A percentile compares a stretch with the other conserved stretches of the same genome.
Evolutionary conservation across 2,113 vertebrate species (phyloP).

Genomic region (Garra rufa): DNA sequence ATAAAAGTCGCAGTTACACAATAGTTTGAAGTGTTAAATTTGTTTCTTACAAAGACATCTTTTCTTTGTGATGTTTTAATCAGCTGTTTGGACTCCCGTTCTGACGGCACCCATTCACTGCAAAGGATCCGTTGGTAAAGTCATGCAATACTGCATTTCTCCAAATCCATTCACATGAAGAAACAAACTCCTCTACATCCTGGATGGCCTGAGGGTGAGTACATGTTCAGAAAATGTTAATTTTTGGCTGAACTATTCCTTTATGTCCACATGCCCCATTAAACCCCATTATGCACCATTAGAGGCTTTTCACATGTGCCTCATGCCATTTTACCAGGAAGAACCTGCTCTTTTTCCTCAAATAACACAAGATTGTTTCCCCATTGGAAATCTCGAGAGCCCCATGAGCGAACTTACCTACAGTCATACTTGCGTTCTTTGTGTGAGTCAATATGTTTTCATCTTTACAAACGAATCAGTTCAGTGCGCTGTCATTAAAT

Average conservation of each 20-base stretch:
- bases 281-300: background rate
- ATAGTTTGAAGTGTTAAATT: too few relatives aligned
- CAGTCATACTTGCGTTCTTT: background rate
- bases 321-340: conserved; percentile 55
- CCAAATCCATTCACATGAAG: too few relatives aligned
- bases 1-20: too few relatives aligned
- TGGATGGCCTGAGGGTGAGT: too few relatives aligned
- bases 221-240: too few relatives aligned
- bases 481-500: background rate
- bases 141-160: too few relatives aligned
- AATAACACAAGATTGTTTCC: conserved; percentile 59
- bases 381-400: conserved; percentile 61
- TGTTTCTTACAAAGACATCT: too few relatives aligned
- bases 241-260: background rate
- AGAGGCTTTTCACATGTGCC: background rate
- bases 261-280: background rate
- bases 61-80: too few relatives aligned
- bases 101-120: too few relatives aligned
- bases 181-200: too few relatives aligned
- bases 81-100: too few relatives aligned
- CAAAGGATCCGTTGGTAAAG: too few relatives aligned
- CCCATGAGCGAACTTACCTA: background rate
- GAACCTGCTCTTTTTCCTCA: conserved; percentile 53
- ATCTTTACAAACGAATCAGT: background rate
- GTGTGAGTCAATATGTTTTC: background rate